These are phyloP conservation scores for Salvelinus alpinus DNA, from an alignment of 2,113 vertebrate genomes.

Conservation along the genomic window DNA sequence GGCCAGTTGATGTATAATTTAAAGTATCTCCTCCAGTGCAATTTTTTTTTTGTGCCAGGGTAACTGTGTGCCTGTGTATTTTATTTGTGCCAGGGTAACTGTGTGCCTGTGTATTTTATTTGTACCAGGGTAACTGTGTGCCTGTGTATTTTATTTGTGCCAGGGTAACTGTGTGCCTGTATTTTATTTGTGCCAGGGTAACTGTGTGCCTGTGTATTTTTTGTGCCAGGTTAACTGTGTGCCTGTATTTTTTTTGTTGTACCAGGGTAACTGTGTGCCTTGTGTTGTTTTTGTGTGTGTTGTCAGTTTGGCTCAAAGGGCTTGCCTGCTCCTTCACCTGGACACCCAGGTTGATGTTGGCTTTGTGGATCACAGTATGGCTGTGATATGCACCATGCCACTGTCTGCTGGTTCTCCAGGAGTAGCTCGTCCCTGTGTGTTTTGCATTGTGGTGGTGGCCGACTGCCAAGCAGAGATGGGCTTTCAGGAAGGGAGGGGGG, in stretches of 20 bases:
- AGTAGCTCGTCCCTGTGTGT: neutral
- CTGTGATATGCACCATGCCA: neutral
- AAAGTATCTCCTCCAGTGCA: neutral
- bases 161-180: too few species aligned
- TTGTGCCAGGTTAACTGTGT: too few species aligned
- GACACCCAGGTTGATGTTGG: conserved; percentile 3
- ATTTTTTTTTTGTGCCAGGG: too few species aligned
- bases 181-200: too few species aligned
- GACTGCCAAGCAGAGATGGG: neutral
- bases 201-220: too few species aligned
- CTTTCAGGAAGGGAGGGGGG: neutral
- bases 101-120: neutral
- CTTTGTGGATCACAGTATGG: neutral
- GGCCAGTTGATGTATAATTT: neutral
- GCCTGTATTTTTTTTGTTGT: neutral
- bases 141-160: too few species aligned
- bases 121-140: neutral
- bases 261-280: neutral
- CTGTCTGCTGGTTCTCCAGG: neutral
- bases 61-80: too few species aligned
- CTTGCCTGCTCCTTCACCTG: neutral
- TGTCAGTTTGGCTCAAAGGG: neutral
- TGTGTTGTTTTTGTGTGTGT: neutral
- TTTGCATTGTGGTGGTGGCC: conserved; percentile 3
- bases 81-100: too few species aligned